Percentiles rank a stretch among this genome's conserved stretches.
Evolutionary conservation across 2,113 vertebrate species (phyloP).

Genomic region (Ciconia maguari): DNA sequence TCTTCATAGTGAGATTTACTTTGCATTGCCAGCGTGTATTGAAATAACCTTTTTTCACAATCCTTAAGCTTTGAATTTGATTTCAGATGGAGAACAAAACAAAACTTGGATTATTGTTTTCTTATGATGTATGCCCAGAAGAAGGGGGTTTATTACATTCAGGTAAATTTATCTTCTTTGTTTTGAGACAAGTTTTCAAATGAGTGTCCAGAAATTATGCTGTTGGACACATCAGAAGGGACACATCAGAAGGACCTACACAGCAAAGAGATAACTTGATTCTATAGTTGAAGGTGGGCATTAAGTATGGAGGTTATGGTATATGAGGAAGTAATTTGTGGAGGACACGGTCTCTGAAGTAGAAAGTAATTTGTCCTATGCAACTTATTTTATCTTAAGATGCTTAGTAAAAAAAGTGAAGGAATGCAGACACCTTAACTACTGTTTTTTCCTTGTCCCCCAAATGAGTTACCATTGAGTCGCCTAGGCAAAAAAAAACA

Average conservation of each 20-base stretch:
- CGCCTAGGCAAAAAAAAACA: not conserved
- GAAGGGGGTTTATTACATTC: slow-evolving; percentile 95
- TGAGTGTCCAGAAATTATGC: not conserved
- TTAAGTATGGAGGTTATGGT: not conserved
- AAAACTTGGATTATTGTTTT: slow-evolving; percentile 98
- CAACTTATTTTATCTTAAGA: not conserved
- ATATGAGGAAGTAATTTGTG: not conserved
- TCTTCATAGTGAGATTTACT: not conserved
- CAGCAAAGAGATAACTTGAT: not conserved
- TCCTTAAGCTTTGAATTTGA: slow-evolving; percentile 15
- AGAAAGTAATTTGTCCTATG: not conserved
- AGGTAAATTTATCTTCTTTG: slow-evolving; percentile 77
- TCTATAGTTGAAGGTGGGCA: not conserved
- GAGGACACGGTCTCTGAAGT: not conserved
- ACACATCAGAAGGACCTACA: not conserved
- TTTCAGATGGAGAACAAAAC: slow-evolving; percentile 96
- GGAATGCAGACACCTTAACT: not conserved
- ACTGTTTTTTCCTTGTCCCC: not conserved
- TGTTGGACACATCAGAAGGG: not conserved
- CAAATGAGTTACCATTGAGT: not conserved
- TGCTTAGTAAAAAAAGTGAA: not conserved
- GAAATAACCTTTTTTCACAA: not conserved
- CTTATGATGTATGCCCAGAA: slow-evolving; percentile 99
- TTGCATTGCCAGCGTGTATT: not conserved
- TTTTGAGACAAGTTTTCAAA: not conserved